Percentiles rank a stretch among this genome's conserved stretches.
phyloP scores from a whole-genome alignment of 2,888 invertebrate genomes.

The Idaea biselata region DNA sequence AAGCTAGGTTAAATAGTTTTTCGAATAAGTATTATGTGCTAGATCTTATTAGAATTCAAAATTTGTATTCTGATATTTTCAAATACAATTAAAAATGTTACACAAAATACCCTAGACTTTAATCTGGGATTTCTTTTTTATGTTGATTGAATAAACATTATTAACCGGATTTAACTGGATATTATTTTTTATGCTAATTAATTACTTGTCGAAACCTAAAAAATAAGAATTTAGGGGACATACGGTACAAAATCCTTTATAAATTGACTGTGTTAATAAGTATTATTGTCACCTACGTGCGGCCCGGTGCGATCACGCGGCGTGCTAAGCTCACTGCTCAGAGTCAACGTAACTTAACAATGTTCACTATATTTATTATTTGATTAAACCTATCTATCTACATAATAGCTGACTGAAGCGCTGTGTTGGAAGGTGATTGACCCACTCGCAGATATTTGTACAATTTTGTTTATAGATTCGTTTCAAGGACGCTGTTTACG shows the following conservation, averaged over 20 bases:
- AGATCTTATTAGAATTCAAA: slow-evolving; percentile 7
- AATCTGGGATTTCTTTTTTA: too few species aligned
- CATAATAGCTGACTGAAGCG: slow-evolving; percentile 18
- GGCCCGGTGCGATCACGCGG: slow-evolving; percentile 17
- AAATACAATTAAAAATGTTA: slow-evolving; percentile 8
- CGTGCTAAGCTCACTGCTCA: slow-evolving; percentile 15
- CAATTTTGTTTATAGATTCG: slow-evolving; percentile 70
- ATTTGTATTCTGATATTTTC: neutral
- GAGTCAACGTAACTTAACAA: slow-evolving; percentile 36
- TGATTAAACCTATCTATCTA: slow-evolving; percentile 25
- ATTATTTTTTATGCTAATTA: too few species aligned
- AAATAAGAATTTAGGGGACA: too few species aligned
- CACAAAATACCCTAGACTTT: too few species aligned
- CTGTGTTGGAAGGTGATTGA: slow-evolving; percentile 59
- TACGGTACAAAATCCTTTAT: slow-evolving; percentile 13
- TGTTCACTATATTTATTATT: slow-evolving; percentile 27
- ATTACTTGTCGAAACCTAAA: too few species aligned
- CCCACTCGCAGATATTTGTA: slow-evolving; percentile 65
- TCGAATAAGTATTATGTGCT: neutral
- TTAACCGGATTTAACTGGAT: too few species aligned
- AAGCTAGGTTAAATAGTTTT: neutral
- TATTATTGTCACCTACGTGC: slow-evolving; percentile 37
- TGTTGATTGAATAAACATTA: too few species aligned
- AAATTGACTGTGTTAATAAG: slow-evolving; percentile 37
- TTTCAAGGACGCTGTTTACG: slow-evolving; percentile 72